Conservation (phyloP, 2,797 vertebrate species). For the Apogon hyalosoma region DNA sequence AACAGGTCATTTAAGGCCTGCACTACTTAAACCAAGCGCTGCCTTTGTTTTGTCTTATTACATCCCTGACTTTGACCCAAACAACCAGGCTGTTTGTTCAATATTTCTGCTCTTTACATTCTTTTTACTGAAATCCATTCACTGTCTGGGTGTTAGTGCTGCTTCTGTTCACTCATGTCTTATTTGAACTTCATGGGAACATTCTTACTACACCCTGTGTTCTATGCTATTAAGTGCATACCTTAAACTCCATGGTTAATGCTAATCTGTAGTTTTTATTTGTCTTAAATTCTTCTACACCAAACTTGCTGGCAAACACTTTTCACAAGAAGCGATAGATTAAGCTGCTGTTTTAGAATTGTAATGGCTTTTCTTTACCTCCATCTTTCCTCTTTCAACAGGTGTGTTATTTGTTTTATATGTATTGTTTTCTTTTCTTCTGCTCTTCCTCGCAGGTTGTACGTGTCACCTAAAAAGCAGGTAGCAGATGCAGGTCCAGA, state of each 20-base stretch:
- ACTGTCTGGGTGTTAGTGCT: not conserved
- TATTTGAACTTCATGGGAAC: conserved; percentile 2
- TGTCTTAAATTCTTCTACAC: conserved; percentile 21
- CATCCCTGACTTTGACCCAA: conserved; percentile 9
- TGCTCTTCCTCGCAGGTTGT: conserved; percentile 84
- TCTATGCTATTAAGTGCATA: conserved; percentile 20
- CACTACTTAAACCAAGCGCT: conserved; percentile 5
- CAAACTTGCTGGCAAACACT: conserved; percentile 8
- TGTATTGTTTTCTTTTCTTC: conserved; percentile 11
- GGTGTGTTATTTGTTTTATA: not conserved
- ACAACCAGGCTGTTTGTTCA: conserved; percentile 2
- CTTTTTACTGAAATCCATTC: conserved; percentile 3
- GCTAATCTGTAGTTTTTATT: conserved; percentile 35
- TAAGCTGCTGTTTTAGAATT: conserved; percentile 7
- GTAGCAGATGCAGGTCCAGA: conserved; percentile 80
- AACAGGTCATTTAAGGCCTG: not conserved
- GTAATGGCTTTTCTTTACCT: not conserved
- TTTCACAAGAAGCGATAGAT: conserved; percentile 28
- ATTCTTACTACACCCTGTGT: conserved; percentile 4
- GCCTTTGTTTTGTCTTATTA: conserved; percentile 33
- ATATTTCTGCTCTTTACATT: conserved; percentile 19
- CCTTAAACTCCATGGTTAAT: conserved; percentile 2
- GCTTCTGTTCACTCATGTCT: conserved; percentile 11
- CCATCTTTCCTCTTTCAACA: not conserved
- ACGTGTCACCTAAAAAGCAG: conserved; percentile 90